These are phyloP conservation scores for Poecile atricapillus DNA, from an alignment of 2,113 vertebrate species.

Conservation along the genomic window DNA sequence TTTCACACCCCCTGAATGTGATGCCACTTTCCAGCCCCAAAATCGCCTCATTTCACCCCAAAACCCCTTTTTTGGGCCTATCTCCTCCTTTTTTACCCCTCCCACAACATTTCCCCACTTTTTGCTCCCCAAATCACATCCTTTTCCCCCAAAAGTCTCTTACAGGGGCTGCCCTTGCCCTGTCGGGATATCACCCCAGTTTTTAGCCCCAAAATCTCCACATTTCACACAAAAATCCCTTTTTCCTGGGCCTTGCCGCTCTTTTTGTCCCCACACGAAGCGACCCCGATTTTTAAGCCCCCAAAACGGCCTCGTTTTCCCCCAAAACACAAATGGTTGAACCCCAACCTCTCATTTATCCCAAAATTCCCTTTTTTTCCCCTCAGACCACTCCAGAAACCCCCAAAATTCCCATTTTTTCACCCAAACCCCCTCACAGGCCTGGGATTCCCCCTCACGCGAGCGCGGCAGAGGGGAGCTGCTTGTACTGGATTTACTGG, in stretches of 20 bases:
- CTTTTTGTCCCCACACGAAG: not conserved
- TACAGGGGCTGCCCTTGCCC: not conserved
- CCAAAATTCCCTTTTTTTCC: not conserved
- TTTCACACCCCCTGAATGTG: not conserved
- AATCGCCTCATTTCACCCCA: not conserved
- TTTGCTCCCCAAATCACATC: not conserved
- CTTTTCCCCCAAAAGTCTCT: not conserved
- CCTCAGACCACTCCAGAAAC: not conserved
- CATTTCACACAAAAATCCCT: not conserved
- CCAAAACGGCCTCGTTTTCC: fast-evolving
- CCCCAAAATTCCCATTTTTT: not conserved
- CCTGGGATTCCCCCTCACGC: fast-evolving
- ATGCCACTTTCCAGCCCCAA: not conserved
- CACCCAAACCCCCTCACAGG: not conserved
- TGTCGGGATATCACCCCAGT: not conserved
- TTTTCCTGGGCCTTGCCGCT: not conserved
- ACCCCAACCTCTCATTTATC: not conserved
- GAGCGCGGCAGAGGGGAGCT: not conserved
- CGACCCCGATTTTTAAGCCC: not conserved
- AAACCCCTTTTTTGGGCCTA: not conserved
- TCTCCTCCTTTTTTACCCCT: not conserved
- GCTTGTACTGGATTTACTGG: not conserved
- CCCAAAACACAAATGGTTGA: not conserved
- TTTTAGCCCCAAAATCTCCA: not conserved
- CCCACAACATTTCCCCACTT: not conserved